Evolutionary conservation across 2,113 vertebrate species (phyloP).

Genomic region (Alectura lathami): DNA sequence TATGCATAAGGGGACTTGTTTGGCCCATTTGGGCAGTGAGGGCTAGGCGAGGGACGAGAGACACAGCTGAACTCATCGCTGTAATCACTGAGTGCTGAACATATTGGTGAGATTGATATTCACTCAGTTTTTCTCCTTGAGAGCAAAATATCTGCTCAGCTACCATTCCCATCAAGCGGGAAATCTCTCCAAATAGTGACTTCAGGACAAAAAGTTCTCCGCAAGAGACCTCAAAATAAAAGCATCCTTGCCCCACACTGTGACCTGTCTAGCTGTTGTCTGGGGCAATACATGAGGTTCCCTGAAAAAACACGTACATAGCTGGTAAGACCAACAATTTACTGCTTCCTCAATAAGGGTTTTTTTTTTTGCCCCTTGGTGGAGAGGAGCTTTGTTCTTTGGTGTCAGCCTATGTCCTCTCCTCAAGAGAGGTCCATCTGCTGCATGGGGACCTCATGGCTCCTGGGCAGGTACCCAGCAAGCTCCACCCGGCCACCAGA

Average conservation of each 20-base stretch:
- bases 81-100: not conserved
- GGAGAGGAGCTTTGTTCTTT: not conserved
- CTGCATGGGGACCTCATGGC: fast-evolving
- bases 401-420: not conserved
- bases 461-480: not conserved
- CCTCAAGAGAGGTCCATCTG: not conserved
- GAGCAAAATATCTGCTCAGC: not conserved
- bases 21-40: constrained; percentile 14
- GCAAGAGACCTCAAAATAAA: not conserved
- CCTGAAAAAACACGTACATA: not conserved
- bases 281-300: not conserved
- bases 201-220: not conserved
- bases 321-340: not conserved
- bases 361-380: not conserved
- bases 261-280: not conserved
- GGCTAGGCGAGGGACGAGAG: not conserved
- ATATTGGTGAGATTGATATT: not conserved
- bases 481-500: constrained; percentile 7
- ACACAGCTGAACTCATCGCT: not conserved
- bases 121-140: not conserved
- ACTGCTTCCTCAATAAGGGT: not conserved
- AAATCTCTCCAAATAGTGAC: not conserved
- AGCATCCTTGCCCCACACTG: not conserved
- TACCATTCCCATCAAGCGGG: not conserved
- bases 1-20: constrained; percentile 21